These are phyloP conservation scores for Volucella inanis DNA, from an alignment of 2,888 invertebrate species.

Conservation along the genomic window DNA sequence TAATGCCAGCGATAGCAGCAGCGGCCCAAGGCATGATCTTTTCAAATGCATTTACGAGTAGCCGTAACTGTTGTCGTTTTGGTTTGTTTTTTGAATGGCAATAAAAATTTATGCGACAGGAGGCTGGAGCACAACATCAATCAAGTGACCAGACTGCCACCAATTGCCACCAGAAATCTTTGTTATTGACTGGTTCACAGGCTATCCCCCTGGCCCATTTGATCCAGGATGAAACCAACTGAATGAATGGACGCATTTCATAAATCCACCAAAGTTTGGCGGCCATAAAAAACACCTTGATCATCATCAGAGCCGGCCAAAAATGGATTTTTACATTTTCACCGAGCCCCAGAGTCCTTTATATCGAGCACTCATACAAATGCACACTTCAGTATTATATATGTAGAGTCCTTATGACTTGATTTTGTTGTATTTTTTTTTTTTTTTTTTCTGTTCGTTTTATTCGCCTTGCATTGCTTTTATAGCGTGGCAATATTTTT, in stretches of 20 bases:
- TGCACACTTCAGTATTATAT: neutral
- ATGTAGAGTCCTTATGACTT: conserved; percentile 1
- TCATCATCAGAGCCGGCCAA: conserved; percentile 44
- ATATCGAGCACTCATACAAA: conserved; percentile 1
- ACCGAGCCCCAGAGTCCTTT: conserved; percentile 26
- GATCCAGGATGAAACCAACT: neutral
- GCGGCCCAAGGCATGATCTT: conserved; percentile 13
- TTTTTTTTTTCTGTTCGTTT: conserved; percentile 11
- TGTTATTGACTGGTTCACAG: conserved; percentile 65
- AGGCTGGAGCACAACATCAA: conserved; percentile 65
- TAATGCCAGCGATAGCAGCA: neutral
- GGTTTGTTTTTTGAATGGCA: conserved; percentile 36
- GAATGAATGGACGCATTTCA: conserved; percentile 46
- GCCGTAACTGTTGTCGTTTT: conserved; percentile 8
- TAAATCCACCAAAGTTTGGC: conserved; percentile 69
- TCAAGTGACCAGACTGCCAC: conserved; percentile 73
- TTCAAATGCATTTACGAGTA: conserved; percentile 37
- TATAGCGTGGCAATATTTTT: conserved; percentile 74
- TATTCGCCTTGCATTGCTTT: conserved; percentile 54
- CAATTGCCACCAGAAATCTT: conserved; percentile 74
- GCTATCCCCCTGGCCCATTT: neutral
- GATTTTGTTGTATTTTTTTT: conserved; percentile 39
- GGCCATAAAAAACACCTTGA: conserved; percentile 73
- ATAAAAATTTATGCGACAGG: conserved; percentile 67
- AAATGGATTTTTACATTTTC: conserved; percentile 62